Evolutionary conservation across 2,888 invertebrate genomes (phyloP).

Genomic region (Abscondita cerata): DNA sequence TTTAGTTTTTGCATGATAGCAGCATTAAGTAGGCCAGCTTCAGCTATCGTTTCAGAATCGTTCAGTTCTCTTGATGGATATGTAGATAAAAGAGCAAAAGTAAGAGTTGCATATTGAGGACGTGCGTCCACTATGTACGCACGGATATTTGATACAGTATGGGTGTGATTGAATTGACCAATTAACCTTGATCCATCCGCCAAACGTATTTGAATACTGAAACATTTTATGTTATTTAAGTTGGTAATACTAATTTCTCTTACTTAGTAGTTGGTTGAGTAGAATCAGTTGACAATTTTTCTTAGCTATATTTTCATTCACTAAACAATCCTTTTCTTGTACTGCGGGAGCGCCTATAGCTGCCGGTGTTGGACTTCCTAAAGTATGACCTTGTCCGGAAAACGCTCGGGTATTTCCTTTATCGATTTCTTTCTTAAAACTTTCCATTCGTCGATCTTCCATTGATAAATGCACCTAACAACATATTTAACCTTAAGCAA

Average conservation of each 20-base stretch:
- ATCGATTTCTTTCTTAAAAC: conserved; percentile 61
- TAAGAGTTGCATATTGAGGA: conserved; percentile 78
- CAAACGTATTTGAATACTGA: conserved; percentile 76
- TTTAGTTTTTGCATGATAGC: conserved; percentile 83
- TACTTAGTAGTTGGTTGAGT: conserved; percentile 76
- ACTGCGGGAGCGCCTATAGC: conserved; percentile 64
- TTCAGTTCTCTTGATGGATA: conserved; percentile 92
- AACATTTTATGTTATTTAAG: too few species aligned
- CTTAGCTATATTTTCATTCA: conserved; percentile 76
- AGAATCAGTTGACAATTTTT: conserved; percentile 67
- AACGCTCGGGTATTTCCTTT: conserved; percentile 65
- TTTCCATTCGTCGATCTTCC: conserved; percentile 90
- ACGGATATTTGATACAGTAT: conserved; percentile 72
- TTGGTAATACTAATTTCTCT: too few species aligned
- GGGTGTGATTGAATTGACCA: conserved; percentile 89
- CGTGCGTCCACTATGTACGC: conserved; percentile 69
- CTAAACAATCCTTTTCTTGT: conserved; percentile 61
- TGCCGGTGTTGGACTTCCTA: conserved; percentile 80
- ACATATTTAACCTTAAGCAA: too few species aligned
- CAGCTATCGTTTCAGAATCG: conserved; percentile 75
- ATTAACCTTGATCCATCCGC: conserved; percentile 88
- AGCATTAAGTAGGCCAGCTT: conserved; percentile 88
- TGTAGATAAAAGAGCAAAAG: conserved; percentile 83
- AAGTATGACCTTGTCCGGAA: conserved; percentile 83
- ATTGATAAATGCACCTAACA: conserved; percentile 85